Evolutionary conservation across 2,888 invertebrate species (phyloP).

Genomic region (Papilio demoleus): DNA sequence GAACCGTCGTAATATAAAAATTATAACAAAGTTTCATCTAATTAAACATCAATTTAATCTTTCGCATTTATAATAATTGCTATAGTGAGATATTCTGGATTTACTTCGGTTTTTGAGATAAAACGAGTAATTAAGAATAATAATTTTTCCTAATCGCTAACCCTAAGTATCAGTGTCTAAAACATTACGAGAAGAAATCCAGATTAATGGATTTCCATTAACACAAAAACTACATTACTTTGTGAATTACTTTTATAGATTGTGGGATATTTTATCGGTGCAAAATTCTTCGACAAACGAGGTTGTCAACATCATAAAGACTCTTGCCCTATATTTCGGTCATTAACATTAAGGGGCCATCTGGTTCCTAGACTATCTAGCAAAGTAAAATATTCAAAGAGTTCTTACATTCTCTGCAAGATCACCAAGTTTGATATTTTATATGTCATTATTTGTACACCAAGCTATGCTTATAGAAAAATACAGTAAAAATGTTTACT

Average conservation of each 20-base stretch:
- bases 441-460: no score
- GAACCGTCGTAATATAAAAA: no score
- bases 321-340: slow-evolving; percentile 36
- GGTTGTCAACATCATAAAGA: slow-evolving; percentile 38
- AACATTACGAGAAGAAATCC: slow-evolving; percentile 13
- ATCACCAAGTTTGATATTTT: background rate
- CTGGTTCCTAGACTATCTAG: slow-evolving; percentile 14
- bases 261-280: slow-evolving; percentile 37
- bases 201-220: slow-evolving; percentile 27
- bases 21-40: no score
- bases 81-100: no score
- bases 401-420: background rate
- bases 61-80: no score
- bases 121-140: no score
- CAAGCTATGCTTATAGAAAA: no score
- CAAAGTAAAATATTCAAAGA: slow-evolving; percentile 14
- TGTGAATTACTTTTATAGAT: slow-evolving; percentile 36
- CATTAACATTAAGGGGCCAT: slow-evolving; percentile 33
- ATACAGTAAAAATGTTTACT: no score
- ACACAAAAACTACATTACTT: slow-evolving; percentile 26
- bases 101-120: no score
- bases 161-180: background rate
- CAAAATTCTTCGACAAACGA: slow-evolving; percentile 37
- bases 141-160: no score
- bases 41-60: no score